Percentiles rank a stretch among this genome's conserved stretches.
Conservation (phyloP, 2,797 vertebrate genomes). For the Sebastes taczanowskii region DNA sequence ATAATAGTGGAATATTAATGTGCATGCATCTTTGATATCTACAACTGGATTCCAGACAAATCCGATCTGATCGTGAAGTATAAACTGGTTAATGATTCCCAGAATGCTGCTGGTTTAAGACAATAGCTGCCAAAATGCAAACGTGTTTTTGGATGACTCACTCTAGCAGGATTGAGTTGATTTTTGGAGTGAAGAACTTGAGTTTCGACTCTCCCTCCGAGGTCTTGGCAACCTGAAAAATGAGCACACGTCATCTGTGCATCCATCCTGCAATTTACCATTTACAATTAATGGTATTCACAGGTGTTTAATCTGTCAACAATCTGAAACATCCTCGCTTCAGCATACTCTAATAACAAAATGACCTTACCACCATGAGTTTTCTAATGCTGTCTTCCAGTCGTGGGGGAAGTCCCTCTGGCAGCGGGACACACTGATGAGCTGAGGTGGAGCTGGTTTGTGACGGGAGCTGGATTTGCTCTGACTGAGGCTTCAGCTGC, state of each 20-base stretch:
- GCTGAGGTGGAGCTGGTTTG: not conserved
- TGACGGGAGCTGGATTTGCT: conserved; percentile 18
- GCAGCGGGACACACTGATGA: conserved; percentile 22
- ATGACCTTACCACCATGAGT: conserved; percentile 51
- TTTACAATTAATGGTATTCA: not conserved
- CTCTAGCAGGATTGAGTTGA: conserved; percentile 91
- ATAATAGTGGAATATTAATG: too few relatives aligned
- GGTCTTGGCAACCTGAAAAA: conserved; percentile 84
- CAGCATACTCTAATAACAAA: not conserved
- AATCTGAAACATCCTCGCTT: not conserved
- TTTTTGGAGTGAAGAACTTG: conserved; percentile 90
- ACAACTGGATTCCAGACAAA: not conserved
- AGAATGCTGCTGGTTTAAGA: not conserved
- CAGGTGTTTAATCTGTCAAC: not conserved
- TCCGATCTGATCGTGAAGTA: not conserved
- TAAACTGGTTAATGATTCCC: too few relatives aligned
- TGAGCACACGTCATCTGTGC: not conserved
- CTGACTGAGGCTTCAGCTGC: conserved; percentile 7
- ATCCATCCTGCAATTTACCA: not conserved
- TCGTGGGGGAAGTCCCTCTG: conserved; percentile 56
- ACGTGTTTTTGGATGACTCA: conserved; percentile 75
- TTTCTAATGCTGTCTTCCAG: conserved; percentile 58
- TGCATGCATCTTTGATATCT: not conserved
- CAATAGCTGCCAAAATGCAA: too few relatives aligned
- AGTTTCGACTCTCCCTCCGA: conserved; percentile 89